Evolutionary conservation across 2,113 vertebrate species (phyloP), one percentile per base, ranked within the genome.

Genomic region (Rattus norvegicus): DNA sequence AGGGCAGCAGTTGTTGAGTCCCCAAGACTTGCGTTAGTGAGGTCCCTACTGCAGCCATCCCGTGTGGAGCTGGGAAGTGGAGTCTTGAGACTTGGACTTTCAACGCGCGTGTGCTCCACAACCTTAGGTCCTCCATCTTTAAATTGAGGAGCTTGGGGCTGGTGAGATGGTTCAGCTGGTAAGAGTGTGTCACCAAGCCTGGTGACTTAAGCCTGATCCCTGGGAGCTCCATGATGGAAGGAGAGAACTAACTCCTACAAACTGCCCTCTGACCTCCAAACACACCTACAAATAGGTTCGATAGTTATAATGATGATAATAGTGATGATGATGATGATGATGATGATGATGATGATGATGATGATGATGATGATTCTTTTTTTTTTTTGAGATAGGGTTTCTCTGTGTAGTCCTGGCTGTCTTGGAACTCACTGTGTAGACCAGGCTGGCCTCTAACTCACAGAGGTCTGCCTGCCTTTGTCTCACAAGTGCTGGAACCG

Each of bases 1-100:
- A 22, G 52, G 52, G 30, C 14, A 39, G 67, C 14, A 54, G 39
- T 43, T 63, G 19, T 63, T 49, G 54, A 26, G 61, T 70, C 49
- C n/a, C 85, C 52, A 52, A 72, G 54, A 54, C 26, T 33, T 84
- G 6, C 20, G 65, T 19, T 10, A 24, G 20, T 49, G 69, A 93
- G 36, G 1, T 9, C 3, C 30, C 33, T n/a, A 30, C 33, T 11
- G 54, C 1, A 7, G 12, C 39, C 83, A 36, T 33, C 63, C 1
- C 0, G 3, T 4, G 75, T 8, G 1, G 13, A 63, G 30, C 30
- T 36, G 5, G 4, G 80, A 4, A 43, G 39, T 4, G 49, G n/a
- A 19, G 69, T 56, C 33, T 49, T 39, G 70, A 26, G 61, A 59
- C 24, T 36, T 63, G n/a, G 67, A 30, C 73, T 28, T 83, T 65